Percentiles rank a stretch among this genome's conserved stretches.
These are phyloP conservation scores for Pasiphila rectangulata DNA, from an alignment of 2,888 invertebrate genomes.

Conservation along the genomic window DNA sequence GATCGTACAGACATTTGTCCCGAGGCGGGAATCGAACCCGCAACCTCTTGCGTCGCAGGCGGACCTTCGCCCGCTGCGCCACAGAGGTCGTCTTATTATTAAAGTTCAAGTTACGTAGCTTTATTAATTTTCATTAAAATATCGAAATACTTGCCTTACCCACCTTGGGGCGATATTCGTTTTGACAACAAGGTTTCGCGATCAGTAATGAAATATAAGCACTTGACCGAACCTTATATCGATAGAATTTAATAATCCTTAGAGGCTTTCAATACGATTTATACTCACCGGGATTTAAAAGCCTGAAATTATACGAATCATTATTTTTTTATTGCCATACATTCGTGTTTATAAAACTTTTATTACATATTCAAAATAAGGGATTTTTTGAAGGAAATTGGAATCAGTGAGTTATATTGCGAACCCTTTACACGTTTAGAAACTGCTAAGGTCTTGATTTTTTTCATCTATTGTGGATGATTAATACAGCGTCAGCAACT, in stretches of 20 bases:
- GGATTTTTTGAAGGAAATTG: slow-evolving; percentile 18
- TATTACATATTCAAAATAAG: slow-evolving; percentile 26
- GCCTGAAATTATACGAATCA: slow-evolving; percentile 1
- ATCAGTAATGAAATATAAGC: too few species aligned
- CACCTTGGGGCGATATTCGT: neutral
- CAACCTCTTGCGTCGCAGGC: too few species aligned
- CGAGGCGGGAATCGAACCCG: too few species aligned
- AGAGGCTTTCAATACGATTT: neutral
- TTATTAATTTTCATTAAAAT: neutral
- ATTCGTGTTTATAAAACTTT: slow-evolving; percentile 17
- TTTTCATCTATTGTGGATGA: too few species aligned
- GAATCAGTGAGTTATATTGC: slow-evolving; percentile 24
- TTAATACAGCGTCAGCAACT: too few species aligned
- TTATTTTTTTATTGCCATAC: neutral
- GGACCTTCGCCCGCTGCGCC: too few species aligned
- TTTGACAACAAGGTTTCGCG: too few species aligned
- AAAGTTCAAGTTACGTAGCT: slow-evolving; percentile 1
- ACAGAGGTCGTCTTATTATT: neutral
- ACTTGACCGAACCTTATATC: neutral
- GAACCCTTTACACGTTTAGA: too few species aligned
- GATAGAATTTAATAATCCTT: neutral
- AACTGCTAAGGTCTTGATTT: too few species aligned
- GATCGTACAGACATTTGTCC: too few species aligned
- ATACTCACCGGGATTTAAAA: neutral
- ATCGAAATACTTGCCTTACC: neutral